phyloP scores from a whole-genome alignment of 1,140 invertebrate species.

The Physella acuta region DNA sequence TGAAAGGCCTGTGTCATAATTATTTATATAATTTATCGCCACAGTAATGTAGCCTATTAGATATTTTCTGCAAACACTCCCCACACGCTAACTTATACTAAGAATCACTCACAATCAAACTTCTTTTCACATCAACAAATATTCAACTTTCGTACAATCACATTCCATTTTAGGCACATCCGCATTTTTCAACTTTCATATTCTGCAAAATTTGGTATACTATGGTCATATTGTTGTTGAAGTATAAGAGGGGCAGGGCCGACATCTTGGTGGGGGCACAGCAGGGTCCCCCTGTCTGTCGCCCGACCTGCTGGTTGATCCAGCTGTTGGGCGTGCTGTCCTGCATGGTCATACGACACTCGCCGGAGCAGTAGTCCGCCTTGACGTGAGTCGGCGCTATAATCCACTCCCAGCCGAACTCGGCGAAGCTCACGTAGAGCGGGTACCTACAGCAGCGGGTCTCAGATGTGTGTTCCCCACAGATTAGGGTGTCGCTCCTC shows the following conservation, averaged over 20 bases:
- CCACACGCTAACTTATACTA: too few species aligned
- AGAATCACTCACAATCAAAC: too few species aligned
- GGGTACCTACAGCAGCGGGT: conserved; percentile 81
- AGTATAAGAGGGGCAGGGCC: conserved; percentile 90
- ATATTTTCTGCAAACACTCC: too few species aligned
- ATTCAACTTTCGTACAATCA: not conserved
- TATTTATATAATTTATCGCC: too few species aligned
- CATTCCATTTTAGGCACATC: conserved; percentile 72
- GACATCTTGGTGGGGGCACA: conserved; percentile 93
- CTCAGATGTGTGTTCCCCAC: conserved; percentile 37
- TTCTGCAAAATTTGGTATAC: conserved; percentile 91
- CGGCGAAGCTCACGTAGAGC: conserved; percentile 86
- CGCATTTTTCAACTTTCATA: conserved; percentile 95
- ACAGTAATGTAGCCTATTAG: too few species aligned
- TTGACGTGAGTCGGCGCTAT: conserved; percentile 71
- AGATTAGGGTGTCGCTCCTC: conserved; percentile 31
- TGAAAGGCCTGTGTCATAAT: too few species aligned
- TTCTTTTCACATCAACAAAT: too few species aligned
- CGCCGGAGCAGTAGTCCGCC: conserved; percentile 47
- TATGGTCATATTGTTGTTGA: conserved; percentile 85
- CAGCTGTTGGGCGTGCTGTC: conserved; percentile 82
- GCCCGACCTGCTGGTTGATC: conserved; percentile 74
- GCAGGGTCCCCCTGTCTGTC: conserved; percentile 74
- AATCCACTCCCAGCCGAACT: conserved; percentile 91
- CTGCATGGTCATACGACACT: conserved; percentile 39